Conservation (phyloP, 2,797 vertebrate species). For the Loriculus beryllinus region DNA sequence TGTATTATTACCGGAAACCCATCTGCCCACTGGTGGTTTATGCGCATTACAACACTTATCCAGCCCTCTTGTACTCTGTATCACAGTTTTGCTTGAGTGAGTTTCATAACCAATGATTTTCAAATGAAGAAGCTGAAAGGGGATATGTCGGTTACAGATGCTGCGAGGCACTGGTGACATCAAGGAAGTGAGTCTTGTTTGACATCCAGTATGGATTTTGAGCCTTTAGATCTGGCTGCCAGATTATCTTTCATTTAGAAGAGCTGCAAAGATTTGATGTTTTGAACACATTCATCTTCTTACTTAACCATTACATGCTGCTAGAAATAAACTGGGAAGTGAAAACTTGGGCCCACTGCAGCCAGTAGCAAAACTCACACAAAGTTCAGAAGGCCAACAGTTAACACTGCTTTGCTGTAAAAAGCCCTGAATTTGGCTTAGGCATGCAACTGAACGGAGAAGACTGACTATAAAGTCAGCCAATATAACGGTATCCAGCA, state of each 20-base stretch:
- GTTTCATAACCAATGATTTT: not conserved
- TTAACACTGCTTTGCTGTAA: not conserved
- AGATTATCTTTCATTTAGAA: not conserved
- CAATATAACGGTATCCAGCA: not conserved
- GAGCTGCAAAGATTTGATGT: not conserved
- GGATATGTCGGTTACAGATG: not conserved
- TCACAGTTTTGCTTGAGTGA: not conserved
- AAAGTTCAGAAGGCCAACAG: not conserved
- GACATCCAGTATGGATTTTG: not conserved
- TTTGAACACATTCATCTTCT: not conserved
- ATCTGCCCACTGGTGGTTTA: not conserved
- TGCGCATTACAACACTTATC: not conserved
- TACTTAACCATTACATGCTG: not conserved
- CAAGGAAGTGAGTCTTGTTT: not conserved
- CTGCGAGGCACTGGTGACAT: not conserved
- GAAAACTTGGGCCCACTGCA: not conserved
- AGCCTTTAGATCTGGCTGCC: not conserved
- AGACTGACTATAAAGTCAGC: not conserved
- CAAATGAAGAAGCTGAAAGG: not conserved
- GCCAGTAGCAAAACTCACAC: not conserved
- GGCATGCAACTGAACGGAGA: not conserved
- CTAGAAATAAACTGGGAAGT: not conserved
- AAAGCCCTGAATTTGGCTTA: not conserved
- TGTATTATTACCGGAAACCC: not conserved
- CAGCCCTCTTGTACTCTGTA: not conserved